A percentile compares a stretch with the other conserved stretches of the same genome.
These are phyloP conservation scores for Sprattus sprattus DNA, from an alignment of 2,113 vertebrate species.

Conservation along the genomic window DNA sequence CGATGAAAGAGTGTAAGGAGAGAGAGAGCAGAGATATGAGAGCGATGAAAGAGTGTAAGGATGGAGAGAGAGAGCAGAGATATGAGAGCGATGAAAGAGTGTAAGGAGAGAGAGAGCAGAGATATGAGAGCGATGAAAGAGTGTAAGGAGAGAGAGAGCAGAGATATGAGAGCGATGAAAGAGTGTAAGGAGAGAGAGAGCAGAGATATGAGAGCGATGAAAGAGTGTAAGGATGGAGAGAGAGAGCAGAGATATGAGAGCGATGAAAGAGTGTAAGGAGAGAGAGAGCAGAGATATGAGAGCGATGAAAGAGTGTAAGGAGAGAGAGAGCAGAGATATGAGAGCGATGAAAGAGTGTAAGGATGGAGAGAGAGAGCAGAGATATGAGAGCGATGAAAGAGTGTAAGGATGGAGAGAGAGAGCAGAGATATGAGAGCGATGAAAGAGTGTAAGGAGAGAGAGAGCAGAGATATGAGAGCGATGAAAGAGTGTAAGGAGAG, in stretches of 20 bases:
- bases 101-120: background rate
- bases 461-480: background rate
- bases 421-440: background rate
- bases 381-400: background rate
- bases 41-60: background rate
- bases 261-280: background rate
- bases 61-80: constrained; percentile 4
- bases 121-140: background rate
- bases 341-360: background rate
- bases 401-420: background rate
- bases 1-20: background rate
- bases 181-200: background rate
- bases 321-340: background rate
- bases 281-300: background rate
- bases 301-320: background rate
- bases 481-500: background rate
- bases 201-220: background rate
- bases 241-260: background rate
- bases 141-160: background rate
- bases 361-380: constrained; percentile 4
- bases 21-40: background rate
- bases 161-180: background rate
- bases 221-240: background rate
- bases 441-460: background rate
- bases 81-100: background rate